A percentile compares a stretch with the other conserved stretches of the same genome.
phyloP scores from a whole-genome alignment of 2,797 vertebrate genomes.

The Lates japonicus region DNA sequence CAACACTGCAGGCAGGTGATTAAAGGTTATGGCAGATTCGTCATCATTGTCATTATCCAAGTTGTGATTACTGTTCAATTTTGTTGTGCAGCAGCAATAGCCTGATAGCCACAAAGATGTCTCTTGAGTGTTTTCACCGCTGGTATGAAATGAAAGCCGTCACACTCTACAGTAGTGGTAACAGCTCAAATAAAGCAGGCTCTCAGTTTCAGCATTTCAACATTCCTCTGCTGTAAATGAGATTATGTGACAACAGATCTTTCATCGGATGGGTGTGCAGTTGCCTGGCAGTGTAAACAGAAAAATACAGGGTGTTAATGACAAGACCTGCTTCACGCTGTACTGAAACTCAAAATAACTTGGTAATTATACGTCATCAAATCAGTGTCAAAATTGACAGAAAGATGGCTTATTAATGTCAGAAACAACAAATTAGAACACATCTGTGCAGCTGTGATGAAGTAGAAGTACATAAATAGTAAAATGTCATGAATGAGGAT shows the following conservation, averaged over 20 bases:
- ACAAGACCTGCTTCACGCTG: not conserved
- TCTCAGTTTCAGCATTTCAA: constrained; percentile 5
- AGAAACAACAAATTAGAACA: not conserved
- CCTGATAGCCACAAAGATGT: constrained; percentile 24
- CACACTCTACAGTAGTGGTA: constrained; percentile 2
- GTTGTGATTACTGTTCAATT: constrained; percentile 37
- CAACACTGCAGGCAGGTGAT: constrained; percentile 1
- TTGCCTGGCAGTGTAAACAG: not conserved
- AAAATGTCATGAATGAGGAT: not conserved
- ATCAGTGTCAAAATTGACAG: constrained; percentile 1
- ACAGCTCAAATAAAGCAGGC: constrained; percentile 4
- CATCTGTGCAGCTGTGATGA: not conserved
- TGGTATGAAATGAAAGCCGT: constrained; percentile 25
- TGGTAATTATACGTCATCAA: not conserved
- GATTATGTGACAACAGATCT: not conserved
- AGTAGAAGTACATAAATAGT: not conserved
- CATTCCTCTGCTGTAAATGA: not conserved
- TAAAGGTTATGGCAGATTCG: constrained; percentile 32
- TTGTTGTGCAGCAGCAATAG: constrained; percentile 12
- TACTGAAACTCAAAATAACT: not conserved
- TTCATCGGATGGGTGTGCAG: not conserved
- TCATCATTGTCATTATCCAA: constrained; percentile 39
- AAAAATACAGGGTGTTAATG: not conserved
- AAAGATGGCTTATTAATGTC: not conserved
- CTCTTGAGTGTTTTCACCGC: constrained; percentile 32